Percentiles rank a stretch among this genome's conserved stretches.
Conservation (phyloP, 2,797 vertebrate species). For the Onychomys leucogaster region DNA sequence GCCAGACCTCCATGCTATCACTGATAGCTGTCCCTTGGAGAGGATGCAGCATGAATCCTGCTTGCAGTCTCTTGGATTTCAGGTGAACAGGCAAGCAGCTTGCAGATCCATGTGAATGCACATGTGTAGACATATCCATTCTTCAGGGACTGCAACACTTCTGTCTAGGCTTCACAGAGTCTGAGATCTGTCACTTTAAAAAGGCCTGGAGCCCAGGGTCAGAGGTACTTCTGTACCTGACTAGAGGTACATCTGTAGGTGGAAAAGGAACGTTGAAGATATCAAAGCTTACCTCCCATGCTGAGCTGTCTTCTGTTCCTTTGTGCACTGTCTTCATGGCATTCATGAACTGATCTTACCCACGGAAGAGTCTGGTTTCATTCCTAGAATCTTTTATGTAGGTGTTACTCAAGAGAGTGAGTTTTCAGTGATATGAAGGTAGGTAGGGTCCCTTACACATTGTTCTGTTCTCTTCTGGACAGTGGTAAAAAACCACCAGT, state of each 20-base stretch:
- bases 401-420: not conserved
- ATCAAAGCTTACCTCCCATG: not conserved
- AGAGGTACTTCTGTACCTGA: not conserved
- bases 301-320: not conserved
- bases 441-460: not conserved
- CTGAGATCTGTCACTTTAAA: not conserved
- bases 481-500: fast-evolving
- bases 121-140: not conserved
- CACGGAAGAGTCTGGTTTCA: not conserved
- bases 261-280: not conserved
- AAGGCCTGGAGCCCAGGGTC: not conserved
- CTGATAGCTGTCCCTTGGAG: not conserved
- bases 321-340: not conserved
- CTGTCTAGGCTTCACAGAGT: not conserved
- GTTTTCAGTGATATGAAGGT: not conserved
- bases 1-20: not conserved
- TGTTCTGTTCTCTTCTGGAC: not conserved
- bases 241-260: not conserved
- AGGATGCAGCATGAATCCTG: not conserved
- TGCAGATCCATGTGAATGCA: not conserved
- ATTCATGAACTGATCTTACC: not conserved
- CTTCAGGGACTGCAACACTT: not conserved
- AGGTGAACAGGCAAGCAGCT: not conserved
- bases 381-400: not conserved
- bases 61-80: not conserved